Conservation (phyloP, 2,888 invertebrate genomes). For the Sesia bembeciformis region DNA sequence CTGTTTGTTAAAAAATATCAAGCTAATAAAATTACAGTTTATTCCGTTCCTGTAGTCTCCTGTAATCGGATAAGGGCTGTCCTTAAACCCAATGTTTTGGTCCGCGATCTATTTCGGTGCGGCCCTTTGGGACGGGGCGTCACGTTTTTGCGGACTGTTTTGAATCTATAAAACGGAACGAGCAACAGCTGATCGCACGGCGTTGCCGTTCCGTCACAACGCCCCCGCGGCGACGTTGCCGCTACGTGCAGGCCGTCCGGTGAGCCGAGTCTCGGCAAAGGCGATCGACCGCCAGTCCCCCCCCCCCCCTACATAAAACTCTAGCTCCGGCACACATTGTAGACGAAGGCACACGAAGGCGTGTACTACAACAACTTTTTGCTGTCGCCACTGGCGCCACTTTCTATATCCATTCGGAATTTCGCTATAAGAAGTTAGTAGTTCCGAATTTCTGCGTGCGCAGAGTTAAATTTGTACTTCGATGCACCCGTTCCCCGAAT, state of each 20-base stretch:
- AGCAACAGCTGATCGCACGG: constrained; percentile 62
- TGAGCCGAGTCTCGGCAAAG: constrained; percentile 20
- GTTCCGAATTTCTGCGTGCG: too few species aligned
- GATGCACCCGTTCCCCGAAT: too few species aligned
- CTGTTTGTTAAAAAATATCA: too few species aligned
- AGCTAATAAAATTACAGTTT: too few species aligned
- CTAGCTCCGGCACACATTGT: neutral
- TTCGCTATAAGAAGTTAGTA: too few species aligned
- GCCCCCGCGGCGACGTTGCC: constrained; percentile 52
- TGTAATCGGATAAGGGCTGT: neutral
- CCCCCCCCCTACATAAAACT: constrained; percentile 26
- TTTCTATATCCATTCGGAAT: neutral
- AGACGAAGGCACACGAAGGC: neutral
- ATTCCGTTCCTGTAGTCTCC: neutral
- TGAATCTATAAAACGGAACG: constrained; percentile 52
- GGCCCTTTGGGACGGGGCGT: constrained; percentile 20
- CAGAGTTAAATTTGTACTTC: too few species aligned
- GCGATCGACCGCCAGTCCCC: constrained; percentile 60
- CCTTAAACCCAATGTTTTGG: constrained; percentile 17
- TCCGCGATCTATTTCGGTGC: constrained; percentile 28
- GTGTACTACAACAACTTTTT: neutral
- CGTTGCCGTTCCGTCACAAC: constrained; percentile 47
- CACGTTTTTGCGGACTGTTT: constrained; percentile 60
- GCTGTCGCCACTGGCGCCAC: neutral
- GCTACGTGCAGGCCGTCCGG: constrained; percentile 23